These are phyloP conservation scores for Palythoa caribaeorum DNA, from an alignment of 92 coral and sea anemone genomes.

Conservation along the genomic window DNA sequence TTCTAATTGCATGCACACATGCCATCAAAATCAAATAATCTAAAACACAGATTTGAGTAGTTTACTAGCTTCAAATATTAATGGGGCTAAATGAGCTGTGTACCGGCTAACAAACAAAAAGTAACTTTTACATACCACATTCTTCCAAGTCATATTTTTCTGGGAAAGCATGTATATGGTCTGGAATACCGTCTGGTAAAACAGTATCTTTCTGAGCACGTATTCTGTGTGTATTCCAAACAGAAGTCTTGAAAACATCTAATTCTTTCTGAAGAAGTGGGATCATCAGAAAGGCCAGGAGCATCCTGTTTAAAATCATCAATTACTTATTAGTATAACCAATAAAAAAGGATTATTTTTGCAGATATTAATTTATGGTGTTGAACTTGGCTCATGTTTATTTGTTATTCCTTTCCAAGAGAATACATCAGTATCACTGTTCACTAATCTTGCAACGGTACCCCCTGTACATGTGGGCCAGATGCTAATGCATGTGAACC, in stretches of 20 bases:
- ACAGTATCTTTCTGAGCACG: constrained; percentile 19
- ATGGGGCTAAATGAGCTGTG: too few species aligned
- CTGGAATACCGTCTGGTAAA: constrained; percentile 22
- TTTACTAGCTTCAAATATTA: too few species aligned
- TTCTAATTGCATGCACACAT: too few species aligned
- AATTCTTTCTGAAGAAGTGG: constrained; percentile 25
- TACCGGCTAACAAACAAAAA: neutral
- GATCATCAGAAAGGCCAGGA: constrained; percentile 16
- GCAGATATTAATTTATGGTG: neutral
- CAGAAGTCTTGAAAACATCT: constrained; percentile 28
- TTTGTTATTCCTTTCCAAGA: too few species aligned
- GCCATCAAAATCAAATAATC: too few species aligned
- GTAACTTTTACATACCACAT: neutral
- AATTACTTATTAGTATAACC: neutral
- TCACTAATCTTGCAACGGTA: too few species aligned
- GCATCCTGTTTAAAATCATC: neutral
- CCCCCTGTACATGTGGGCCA: too few species aligned
- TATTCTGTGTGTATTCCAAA: constrained; percentile 21
- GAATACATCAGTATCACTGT: too few species aligned
- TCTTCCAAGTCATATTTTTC: constrained; percentile 17
- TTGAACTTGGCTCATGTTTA: neutral
- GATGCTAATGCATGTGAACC: too few species aligned
- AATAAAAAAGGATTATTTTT: neutral
- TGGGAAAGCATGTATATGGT: constrained; percentile 22
- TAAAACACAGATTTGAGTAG: too few species aligned